A percentile compares a stretch with the other conserved stretches of the same genome.
Conservation (phyloP, 2,797 vertebrate genomes). For the Masticophis lateralis region DNA sequence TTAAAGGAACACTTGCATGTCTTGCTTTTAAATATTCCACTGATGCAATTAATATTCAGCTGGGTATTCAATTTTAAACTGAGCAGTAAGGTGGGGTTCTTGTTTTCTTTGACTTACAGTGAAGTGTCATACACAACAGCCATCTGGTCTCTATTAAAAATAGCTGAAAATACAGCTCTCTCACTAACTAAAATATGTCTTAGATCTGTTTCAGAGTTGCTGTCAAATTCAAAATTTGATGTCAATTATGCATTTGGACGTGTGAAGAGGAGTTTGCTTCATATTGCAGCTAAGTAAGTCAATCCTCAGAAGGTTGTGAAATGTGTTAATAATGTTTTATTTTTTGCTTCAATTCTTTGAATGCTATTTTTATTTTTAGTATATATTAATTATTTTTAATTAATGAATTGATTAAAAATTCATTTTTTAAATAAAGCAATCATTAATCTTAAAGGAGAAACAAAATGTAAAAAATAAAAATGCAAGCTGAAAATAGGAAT, state of each 20-base stretch:
- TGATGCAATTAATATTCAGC: neutral
- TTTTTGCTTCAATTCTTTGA: neutral
- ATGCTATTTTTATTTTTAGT: slow-evolving; percentile 34
- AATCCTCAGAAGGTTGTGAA: slow-evolving; percentile 43
- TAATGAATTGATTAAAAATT: neutral
- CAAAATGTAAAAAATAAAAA: neutral
- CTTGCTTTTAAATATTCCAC: neutral
- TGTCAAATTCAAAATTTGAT: slow-evolving; percentile 98
- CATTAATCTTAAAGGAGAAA: neutral
- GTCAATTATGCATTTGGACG: slow-evolving; percentile 99
- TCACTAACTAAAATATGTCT: slow-evolving; percentile 17
- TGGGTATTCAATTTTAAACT: neutral
- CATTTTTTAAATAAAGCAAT: neutral
- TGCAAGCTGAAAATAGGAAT: neutral
- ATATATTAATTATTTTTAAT: neutral
- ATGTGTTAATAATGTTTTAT: slow-evolving; percentile 21
- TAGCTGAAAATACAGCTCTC: neutral
- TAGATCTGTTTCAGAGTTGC: slow-evolving; percentile 94
- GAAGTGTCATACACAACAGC: neutral
- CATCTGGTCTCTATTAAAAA: neutral
- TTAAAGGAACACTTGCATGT: neutral
- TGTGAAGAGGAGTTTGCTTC: slow-evolving; percentile 96
- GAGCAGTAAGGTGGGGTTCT: neutral
- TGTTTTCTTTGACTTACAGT: neutral
- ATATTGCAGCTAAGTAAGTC: slow-evolving; percentile 97